Evolutionary conservation across 2,888 invertebrate species (phyloP).

Genomic region (Mimachlamys varia): DNA sequence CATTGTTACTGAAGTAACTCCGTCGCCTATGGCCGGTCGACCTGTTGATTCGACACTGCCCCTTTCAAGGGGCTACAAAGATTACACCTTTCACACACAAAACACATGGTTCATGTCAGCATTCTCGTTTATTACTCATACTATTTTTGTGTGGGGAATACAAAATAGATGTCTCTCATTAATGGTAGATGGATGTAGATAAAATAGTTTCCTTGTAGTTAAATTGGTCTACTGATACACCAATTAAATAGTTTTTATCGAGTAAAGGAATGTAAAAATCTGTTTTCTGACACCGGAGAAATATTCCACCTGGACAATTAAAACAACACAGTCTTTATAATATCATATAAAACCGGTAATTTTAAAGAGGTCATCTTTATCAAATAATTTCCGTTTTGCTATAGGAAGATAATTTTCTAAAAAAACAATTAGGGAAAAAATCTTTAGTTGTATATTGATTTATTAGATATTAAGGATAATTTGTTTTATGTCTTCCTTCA

Average conservation of each 20-base stretch:
- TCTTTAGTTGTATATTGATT: too few relatives aligned
- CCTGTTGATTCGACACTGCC: neutral
- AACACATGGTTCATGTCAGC: constrained; percentile 34
- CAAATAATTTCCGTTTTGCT: neutral
- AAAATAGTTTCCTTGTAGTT: neutral
- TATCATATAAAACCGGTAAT: neutral
- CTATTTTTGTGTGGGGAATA: neutral
- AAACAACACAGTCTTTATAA: neutral
- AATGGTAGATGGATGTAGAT: neutral
- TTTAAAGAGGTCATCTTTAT: neutral
- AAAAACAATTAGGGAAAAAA: too few relatives aligned
- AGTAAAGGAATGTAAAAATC: neutral
- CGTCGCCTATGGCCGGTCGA: neutral
- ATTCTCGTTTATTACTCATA: constrained; percentile 6
- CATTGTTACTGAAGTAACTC: neutral
- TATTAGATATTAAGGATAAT: too few relatives aligned
- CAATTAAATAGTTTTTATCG: neutral
- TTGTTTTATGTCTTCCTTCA: too few relatives aligned
- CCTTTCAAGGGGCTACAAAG: neutral
- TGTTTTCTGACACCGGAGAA: neutral
- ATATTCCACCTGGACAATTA: neutral
- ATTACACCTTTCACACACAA: constrained; percentile 16
- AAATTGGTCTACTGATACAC: neutral
- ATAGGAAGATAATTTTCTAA: too few relatives aligned
- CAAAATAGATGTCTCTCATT: neutral